Conservation (phyloP, 2,113 vertebrate species). For the Benitochromis conjunctus region DNA sequence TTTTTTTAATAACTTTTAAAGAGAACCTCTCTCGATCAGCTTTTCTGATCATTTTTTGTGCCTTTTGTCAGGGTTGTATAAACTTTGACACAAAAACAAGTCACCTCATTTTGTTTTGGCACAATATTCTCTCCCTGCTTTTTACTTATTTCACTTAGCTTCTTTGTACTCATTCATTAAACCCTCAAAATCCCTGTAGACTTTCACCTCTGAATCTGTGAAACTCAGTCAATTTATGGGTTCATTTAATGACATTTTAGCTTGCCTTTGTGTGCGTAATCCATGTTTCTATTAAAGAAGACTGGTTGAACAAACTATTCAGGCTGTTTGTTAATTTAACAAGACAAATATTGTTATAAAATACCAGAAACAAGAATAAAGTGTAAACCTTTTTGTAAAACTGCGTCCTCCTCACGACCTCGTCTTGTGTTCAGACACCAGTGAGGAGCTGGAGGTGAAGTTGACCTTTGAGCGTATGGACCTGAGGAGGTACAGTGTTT, state of each 20-base stretch:
- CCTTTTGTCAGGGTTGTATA: not conserved
- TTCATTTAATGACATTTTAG: not conserved
- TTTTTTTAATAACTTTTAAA: not conserved
- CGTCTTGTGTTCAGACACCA: conserved; percentile 1
- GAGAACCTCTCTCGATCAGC: not conserved
- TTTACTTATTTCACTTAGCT: conserved; percentile 32
- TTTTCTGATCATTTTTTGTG: not conserved
- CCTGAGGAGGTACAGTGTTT: conserved; percentile 60
- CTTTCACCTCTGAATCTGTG: conserved; percentile 7
- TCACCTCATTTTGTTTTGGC: conserved; percentile 6
- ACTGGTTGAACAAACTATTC: not conserved
- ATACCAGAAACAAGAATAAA: not conserved
- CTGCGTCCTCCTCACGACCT: not conserved
- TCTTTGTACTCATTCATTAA: conserved; percentile 23
- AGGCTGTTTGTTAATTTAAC: not conserved
- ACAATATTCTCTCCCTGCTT: conserved; percentile 12
- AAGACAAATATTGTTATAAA: not conserved
- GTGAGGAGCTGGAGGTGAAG: not conserved
- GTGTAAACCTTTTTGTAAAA: not conserved
- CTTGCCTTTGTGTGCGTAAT: not conserved
- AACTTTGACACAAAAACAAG: not conserved
- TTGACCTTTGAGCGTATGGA: conserved; percentile 32
- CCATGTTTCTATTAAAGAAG: not conserved
- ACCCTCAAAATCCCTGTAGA: not conserved
- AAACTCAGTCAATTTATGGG: not conserved